phyloP scores from a whole-genome alignment of 2,888 invertebrate species.

The Drepana falcataria region DNA sequence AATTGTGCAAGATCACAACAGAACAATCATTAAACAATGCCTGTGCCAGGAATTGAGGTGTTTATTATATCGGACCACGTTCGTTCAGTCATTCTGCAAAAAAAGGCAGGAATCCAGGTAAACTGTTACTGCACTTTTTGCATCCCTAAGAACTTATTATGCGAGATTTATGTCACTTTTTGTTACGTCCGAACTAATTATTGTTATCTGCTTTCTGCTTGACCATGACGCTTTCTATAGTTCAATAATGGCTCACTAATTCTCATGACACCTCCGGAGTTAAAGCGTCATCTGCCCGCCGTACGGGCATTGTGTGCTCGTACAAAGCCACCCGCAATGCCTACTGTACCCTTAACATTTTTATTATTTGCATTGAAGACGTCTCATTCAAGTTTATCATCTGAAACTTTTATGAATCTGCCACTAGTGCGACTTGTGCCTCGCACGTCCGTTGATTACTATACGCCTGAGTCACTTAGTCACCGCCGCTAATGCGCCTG shows the following conservation, averaged over 20 bases:
- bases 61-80: conserved; percentile 71
- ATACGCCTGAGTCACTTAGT: conserved; percentile 45
- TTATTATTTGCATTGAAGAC: conserved; percentile 61
- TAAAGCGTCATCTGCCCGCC: conserved; percentile 61
- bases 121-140: conserved; percentile 62
- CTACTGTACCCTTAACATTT: conserved; percentile 68
- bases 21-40: conserved; percentile 75
- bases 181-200: conserved; percentile 73
- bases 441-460: conserved; percentile 29
- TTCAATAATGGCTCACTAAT: conserved; percentile 75
- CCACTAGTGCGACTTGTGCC: conserved; percentile 23
- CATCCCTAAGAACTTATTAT: conserved; percentile 67
- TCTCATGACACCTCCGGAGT: conserved; percentile 72
- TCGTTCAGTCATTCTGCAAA: conserved; percentile 62
- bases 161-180: conserved; percentile 78
- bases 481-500: conserved; percentile 36
- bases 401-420: conserved; percentile 34
- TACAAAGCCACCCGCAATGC: conserved; percentile 72
- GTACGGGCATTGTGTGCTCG: conserved; percentile 50
- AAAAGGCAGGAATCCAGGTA: conserved; percentile 65
- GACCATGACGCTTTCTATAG: conserved; percentile 66
- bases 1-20: conserved; percentile 78
- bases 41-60: conserved; percentile 76
- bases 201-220: conserved; percentile 75
- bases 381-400: conserved; percentile 61